phyloP scores from a whole-genome alignment of 1,140 invertebrate species.

The Odontomachus brunneus region DNA sequence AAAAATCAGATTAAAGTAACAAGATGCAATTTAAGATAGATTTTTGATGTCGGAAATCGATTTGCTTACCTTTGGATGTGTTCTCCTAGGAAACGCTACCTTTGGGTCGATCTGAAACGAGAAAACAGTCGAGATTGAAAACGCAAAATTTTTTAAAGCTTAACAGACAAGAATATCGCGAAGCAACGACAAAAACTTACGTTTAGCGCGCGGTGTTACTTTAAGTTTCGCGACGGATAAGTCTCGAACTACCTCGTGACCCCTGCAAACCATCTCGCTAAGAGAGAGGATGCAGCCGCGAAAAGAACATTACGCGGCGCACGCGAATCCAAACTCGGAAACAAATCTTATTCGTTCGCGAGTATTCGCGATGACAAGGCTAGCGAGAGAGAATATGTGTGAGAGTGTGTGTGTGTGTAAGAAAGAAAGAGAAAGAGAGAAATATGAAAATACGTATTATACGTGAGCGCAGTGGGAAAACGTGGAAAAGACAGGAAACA shows the following conservation, averaged over 20 bases:
- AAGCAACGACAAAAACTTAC: neutral
- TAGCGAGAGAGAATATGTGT: constrained; percentile 5
- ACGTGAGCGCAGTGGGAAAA: constrained; percentile 50
- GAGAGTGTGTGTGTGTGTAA: too few relatives aligned
- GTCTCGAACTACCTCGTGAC: constrained; percentile 26
- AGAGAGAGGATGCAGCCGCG: constrained; percentile 8
- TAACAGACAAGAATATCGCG: neutral
- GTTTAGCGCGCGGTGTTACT: neutral
- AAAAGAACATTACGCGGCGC: constrained; percentile 54
- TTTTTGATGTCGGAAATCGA: neutral
- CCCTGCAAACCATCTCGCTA: neutral
- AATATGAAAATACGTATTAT: constrained; percentile 61
- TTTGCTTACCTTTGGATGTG: constrained; percentile 97
- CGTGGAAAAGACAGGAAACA: constrained; percentile 30
- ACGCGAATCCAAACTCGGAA: constrained; percentile 45
- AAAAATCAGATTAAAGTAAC: neutral
- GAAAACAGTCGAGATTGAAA: constrained; percentile 32
- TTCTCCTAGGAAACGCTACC: constrained; percentile 99
- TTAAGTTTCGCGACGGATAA: constrained; percentile 41
- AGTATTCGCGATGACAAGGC: constrained; percentile 19
- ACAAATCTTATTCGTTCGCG: constrained; percentile 52
- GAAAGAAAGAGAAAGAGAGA: constrained; percentile 14
- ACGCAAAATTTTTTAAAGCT: neutral
- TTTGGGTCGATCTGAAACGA: constrained; percentile 99
- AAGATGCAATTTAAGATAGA: neutral